Conservation (phyloP, 2,888 invertebrate genomes). For the Automeris io region DNA sequence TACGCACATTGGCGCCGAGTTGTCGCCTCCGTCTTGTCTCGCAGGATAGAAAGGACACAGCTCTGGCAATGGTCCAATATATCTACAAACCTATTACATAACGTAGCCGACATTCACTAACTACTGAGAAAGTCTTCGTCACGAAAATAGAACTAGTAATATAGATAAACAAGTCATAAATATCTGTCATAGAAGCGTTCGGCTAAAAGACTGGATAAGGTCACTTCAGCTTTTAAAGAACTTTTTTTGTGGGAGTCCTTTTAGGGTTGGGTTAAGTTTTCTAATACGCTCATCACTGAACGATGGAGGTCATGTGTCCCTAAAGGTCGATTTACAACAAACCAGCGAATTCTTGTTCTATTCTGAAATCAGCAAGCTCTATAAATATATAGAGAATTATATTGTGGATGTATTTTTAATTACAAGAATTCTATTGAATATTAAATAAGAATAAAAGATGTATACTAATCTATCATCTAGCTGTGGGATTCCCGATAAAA, state of each 20-base stretch:
- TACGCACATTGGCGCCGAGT: constrained; percentile 33
- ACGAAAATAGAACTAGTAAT: constrained; percentile 8
- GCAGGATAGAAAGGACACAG: constrained; percentile 38
- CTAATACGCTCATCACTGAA: neutral
- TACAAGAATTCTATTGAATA: too few species aligned
- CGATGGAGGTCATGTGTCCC: neutral
- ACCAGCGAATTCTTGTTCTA: too few species aligned
- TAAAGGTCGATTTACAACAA: too few species aligned
- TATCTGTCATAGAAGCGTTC: neutral
- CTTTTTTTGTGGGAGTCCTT: neutral
- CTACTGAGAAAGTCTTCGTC: constrained; percentile 13
- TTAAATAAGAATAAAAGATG: too few species aligned
- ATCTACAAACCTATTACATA: constrained; percentile 39
- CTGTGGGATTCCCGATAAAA: too few species aligned
- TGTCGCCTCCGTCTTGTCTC: constrained; percentile 34
- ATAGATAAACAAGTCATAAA: constrained; percentile 2
- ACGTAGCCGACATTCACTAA: constrained; percentile 28
- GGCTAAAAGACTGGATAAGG: neutral
- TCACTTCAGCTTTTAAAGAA: neutral
- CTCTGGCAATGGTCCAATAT: constrained; percentile 41
- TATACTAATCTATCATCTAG: too few species aligned
- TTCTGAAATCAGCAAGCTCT: too few species aligned
- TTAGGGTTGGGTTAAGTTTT: too few species aligned
- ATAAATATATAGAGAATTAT: too few species aligned
- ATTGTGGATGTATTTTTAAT: too few species aligned